Conservation (phyloP, 2,888 invertebrate genomes). For the Parnassius smintheus region DNA sequence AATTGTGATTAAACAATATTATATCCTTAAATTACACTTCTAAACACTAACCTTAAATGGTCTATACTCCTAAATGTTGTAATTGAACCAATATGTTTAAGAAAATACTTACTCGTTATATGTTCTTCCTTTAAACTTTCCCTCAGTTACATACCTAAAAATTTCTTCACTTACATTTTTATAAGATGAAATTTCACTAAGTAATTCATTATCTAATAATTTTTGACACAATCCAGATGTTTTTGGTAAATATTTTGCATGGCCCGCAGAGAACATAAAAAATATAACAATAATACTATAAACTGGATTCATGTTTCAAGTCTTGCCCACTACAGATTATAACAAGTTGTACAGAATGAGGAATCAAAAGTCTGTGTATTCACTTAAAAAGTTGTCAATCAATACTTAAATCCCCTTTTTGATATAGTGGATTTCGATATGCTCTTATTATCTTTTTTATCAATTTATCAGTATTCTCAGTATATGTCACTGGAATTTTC, state of each 20-base stretch:
- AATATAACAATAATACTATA: constrained; percentile 42
- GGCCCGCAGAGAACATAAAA: constrained; percentile 43
- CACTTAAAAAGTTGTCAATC: constrained; percentile 42
- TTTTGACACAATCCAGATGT: constrained; percentile 51
- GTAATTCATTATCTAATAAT: constrained; percentile 66
- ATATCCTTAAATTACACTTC: too few species aligned
- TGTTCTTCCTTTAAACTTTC: constrained; percentile 79
- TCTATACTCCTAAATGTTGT: too few species aligned
- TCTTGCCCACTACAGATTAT: constrained; percentile 39
- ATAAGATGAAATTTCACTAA: constrained; percentile 82
- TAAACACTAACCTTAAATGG: too few species aligned
- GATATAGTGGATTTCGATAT: constrained; percentile 7
- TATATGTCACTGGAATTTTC: too few species aligned
- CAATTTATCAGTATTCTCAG: too few species aligned
- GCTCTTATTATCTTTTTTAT: too few species aligned
- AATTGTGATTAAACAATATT: too few species aligned
- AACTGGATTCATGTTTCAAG: constrained; percentile 49
- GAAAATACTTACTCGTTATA: constrained; percentile 71
- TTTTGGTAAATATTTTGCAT: constrained; percentile 50
- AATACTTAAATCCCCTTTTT: constrained; percentile 18
- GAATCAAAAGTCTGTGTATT: neutral
- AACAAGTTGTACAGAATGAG: constrained; percentile 32
- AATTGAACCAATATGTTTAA: neutral
- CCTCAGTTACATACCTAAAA: constrained; percentile 71
- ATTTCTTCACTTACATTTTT: constrained; percentile 73